A percentile compares a stretch with the other conserved stretches of the same genome.
These are phyloP conservation scores for Emydoidea blandingii DNA, from an alignment of 2,797 vertebrate species.

Conservation along the genomic window DNA sequence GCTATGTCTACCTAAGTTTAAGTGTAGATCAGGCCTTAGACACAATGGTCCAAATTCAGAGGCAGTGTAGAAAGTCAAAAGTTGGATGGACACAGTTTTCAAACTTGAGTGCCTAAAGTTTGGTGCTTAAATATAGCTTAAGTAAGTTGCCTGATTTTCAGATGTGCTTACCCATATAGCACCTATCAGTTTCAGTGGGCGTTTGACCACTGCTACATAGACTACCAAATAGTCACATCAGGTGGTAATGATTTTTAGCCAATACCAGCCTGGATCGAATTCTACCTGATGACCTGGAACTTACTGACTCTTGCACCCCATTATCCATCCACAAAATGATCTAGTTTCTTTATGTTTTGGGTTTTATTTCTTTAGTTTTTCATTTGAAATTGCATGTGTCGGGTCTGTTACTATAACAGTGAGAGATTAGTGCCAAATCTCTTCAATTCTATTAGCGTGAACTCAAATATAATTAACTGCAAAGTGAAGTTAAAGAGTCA, in stretches of 20 bases:
- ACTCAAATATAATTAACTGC: neutral
- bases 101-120: conserved; percentile 8
- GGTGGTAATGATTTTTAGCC: neutral
- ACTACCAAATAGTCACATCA: neutral
- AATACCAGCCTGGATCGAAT: neutral
- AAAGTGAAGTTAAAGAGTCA: conserved; percentile 5
- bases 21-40: neutral
- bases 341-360: neutral
- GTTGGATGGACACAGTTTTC: conserved; percentile 4
- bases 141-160: neutral
- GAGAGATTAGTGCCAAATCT: neutral
- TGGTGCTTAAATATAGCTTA: neutral
- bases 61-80: conserved; percentile 35
- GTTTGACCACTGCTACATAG: neutral
- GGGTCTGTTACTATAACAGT: neutral
- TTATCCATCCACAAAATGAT: neutral
- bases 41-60: conserved; percentile 37
- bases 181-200: neutral
- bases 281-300: neutral
- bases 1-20: neutral
- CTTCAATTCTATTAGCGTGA: neutral
- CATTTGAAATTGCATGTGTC: neutral
- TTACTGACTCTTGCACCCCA: neutral
- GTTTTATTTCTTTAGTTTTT: neutral
- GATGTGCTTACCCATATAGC: neutral